Conservation (phyloP, 2,888 invertebrate genomes). For the Drosophila koepferae region DNA sequence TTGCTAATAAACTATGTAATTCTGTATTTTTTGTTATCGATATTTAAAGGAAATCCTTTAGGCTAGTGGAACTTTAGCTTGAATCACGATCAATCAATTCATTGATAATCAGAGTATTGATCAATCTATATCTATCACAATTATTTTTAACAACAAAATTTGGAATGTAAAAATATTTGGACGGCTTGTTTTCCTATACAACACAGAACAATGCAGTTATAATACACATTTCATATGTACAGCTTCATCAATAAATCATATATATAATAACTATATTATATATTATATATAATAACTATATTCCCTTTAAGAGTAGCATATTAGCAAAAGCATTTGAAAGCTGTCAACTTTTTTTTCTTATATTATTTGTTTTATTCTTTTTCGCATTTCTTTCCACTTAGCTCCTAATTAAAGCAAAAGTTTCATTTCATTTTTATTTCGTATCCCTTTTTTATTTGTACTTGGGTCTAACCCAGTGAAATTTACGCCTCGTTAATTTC, state of each 20-base stretch:
- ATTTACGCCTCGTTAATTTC: conserved; percentile 82
- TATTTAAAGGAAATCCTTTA: accelerated
- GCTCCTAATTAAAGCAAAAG: conserved; percentile 75
- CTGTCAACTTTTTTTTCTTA: not conserved
- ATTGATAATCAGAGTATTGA: no score
- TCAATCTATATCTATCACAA: no score
- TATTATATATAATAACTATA: no score
- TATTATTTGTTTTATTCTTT: not conserved
- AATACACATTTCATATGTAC: not conserved
- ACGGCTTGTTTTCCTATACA: not conserved
- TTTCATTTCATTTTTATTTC: conserved; percentile 60
- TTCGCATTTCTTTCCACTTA: conserved; percentile 59
- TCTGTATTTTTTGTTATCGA: not conserved
- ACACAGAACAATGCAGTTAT: not conserved
- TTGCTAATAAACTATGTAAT: not conserved
- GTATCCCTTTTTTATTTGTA: conserved; percentile 49
- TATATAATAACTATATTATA: no score
- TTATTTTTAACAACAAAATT: no score
- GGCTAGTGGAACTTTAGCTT: not conserved
- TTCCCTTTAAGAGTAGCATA: not conserved
- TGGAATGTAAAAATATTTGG: not conserved
- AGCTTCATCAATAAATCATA: not conserved
- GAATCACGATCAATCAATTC: no score
- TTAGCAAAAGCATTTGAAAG: conserved; percentile 7
- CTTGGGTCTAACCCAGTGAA: conserved; percentile 56